Evolutionary conservation across 1,140 invertebrate species (phyloP), one percentile per base, ranked within the genome.

Genomic region (Drosophila parabipectinata): DNA sequence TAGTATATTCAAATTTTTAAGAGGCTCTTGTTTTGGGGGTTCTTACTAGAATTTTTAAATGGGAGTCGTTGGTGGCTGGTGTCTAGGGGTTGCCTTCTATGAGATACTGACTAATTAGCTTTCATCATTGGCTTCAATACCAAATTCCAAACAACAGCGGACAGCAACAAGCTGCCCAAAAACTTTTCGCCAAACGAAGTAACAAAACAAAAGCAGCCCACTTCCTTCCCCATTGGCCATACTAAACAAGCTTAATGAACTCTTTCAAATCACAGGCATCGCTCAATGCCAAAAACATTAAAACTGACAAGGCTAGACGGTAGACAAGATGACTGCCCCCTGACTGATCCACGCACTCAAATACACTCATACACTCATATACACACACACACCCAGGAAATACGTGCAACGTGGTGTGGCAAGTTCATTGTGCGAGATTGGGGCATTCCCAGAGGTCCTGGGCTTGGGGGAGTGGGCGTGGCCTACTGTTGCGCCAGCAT

Each of bases 191-290:
- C 45, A 15, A 58, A 9, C 8, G 15, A 12, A 48, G 15, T 10
- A 58, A 58, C 44, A 51, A 34, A 32, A 9, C 18, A 18, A 44
- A 44, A 44, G n/a, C 5, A 2, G 1, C 7, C 6, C 5, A 7
- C 15, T 14, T 7, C 18, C 18, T 30, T 58, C 72, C 66, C 63
- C 37, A 63, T 69, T 77, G 81, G 41, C 57, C 48, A 48, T 62
- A 62, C 58, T 54, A 62, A 84, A 85, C 81, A 59, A 85, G 68
- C 81, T 85, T 85, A 85, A 85, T 85, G 81, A 85, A 85, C 82
- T 87, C 77, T 80, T 85, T 87, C 72, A 81, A 85, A 85, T 85
- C 81, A 85, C 60, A 74, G 81, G 47, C 82, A 85, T 85, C 81
- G 74, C 81, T 85, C 77, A 85, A 87, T 85, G 77, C 77, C 77